phyloP scores from a whole-genome alignment of 1,140 invertebrate species.

The Camponotus pennsylvanicus region DNA sequence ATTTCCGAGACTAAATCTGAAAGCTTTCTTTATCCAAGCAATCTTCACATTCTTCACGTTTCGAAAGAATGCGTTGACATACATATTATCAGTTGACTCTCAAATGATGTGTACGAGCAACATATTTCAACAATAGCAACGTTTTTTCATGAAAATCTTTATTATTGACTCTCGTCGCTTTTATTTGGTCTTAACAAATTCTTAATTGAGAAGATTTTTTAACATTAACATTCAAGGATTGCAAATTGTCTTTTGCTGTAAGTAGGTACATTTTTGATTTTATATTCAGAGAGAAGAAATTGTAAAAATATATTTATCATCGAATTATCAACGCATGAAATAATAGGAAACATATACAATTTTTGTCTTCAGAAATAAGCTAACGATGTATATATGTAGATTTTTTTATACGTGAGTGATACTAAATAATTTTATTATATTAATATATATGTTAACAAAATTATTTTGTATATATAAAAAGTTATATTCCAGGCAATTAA shows the following conservation, averaged over 20 bases:
- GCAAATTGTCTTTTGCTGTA: conserved; percentile 3
- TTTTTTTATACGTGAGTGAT: neutral
- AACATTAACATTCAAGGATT: neutral
- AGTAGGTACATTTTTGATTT: neutral
- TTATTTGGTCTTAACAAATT: neutral
- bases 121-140: no score
- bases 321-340: conserved; percentile 44
- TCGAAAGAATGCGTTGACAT: neutral
- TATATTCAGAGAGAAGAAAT: neutral
- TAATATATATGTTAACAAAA: neutral
- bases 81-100: conserved; percentile 11
- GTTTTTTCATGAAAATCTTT: neutral
- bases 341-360: conserved; percentile 17
- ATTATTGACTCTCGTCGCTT: neutral
- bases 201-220: neutral
- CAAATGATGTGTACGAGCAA: neutral
- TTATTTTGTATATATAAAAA: neutral
- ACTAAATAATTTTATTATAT: neutral
- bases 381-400: neutral
- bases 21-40: neutral
- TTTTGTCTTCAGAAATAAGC: neutral
- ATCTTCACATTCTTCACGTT: neutral
- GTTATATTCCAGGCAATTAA: neutral
- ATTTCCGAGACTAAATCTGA: conserved; percentile 13
- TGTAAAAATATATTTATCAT: neutral